Percentiles rank a stretch among this genome's conserved stretches.
phyloP scores from a whole-genome alignment of 2,888 invertebrate species.

The Napeogenes inachia region DNA sequence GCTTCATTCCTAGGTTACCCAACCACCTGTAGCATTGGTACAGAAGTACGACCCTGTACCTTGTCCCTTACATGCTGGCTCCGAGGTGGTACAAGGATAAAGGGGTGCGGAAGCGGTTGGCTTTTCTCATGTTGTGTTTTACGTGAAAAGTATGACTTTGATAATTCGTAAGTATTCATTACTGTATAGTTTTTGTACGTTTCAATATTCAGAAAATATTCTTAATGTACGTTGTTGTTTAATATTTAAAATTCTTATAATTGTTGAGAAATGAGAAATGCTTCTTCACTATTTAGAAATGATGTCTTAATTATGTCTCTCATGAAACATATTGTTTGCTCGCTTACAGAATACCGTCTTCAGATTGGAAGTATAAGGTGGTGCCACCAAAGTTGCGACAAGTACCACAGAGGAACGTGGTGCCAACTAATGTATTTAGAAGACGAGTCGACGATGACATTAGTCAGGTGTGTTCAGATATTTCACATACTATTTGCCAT shows the following conservation, averaged over 20 bases:
- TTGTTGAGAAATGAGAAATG: too few relatives aligned
- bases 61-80: constrained; percentile 86
- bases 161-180: constrained; percentile 49
- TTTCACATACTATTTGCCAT: too few relatives aligned
- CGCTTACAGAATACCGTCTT: constrained; percentile 34
- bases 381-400: constrained; percentile 57
- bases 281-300: too few relatives aligned
- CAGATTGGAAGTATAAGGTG: constrained; percentile 58
- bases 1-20: constrained; percentile 79
- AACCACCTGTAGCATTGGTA: constrained; percentile 74
- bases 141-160: constrained; percentile 39
- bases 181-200: not conserved
- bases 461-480: constrained; percentile 48
- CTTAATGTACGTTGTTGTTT: too few relatives aligned
- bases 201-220: too few relatives aligned
- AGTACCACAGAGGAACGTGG: constrained; percentile 58
- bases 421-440: constrained; percentile 64
- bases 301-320: too few relatives aligned
- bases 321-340: not conserved
- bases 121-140: constrained; percentile 82
- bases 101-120: constrained; percentile 84
- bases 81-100: constrained; percentile 81
- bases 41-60: constrained; percentile 80
- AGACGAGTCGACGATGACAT: constrained; percentile 66
- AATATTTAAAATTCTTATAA: too few relatives aligned